Conservation (phyloP, 2,888 invertebrate species). For the Yponomeuta plumbellus region DNA sequence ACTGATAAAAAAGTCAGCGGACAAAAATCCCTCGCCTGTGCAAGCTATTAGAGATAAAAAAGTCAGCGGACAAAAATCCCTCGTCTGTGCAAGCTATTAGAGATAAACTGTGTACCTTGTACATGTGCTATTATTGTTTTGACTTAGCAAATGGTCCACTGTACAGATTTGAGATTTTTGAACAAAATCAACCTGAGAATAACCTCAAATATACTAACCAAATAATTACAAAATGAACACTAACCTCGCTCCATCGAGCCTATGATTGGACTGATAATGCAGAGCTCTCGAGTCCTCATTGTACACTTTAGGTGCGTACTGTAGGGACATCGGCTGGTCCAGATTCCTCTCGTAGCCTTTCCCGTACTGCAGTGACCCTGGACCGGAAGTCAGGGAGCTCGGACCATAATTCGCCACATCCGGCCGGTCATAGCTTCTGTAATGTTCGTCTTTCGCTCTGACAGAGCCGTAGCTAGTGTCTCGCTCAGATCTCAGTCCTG, state of each 20-base stretch:
- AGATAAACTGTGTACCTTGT: too few species aligned
- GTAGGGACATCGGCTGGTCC: conserved; percentile 56
- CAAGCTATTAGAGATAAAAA: too few species aligned
- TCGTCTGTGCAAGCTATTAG: too few species aligned
- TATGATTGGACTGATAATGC: conserved; percentile 54
- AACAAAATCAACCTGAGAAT: background rate
- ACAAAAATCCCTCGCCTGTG: too few species aligned
- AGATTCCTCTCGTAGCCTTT: conserved; percentile 34
- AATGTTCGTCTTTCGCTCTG: background rate
- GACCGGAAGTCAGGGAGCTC: conserved; percentile 31
- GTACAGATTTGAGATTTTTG: background rate
- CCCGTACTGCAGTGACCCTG: conserved; percentile 54
- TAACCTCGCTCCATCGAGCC: conserved; percentile 29
- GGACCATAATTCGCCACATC: background rate
- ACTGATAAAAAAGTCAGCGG: too few species aligned
- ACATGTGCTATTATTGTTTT: too few species aligned
- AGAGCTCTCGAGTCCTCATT: conserved; percentile 46
- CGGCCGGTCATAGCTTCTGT: background rate
- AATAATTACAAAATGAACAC: background rate
- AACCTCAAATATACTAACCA: background rate
- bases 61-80: too few species aligned
- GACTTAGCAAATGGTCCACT: too few species aligned
- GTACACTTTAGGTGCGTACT: conserved; percentile 43
- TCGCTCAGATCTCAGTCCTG: background rate
- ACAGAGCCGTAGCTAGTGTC: background rate